Conservation (phyloP, 2,113 vertebrate species). For the Rhinoderma darwinii region DNA sequence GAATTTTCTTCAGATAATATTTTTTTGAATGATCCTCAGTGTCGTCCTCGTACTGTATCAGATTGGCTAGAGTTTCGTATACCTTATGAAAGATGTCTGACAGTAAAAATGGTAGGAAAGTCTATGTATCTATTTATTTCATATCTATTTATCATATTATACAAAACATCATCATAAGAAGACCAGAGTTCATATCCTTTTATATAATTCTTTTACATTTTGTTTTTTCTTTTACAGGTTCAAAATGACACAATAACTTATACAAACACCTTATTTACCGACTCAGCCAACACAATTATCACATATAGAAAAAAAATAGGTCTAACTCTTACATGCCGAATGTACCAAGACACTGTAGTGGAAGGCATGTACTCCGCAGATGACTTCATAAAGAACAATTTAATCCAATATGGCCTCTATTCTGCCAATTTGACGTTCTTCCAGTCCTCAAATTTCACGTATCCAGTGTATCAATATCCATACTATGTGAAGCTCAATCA, state of each 20-base stretch:
- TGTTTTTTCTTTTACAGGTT: conserved; percentile 44
- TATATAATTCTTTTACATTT: background rate
- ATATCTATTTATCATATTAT: background rate
- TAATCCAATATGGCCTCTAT: conserved; percentile 45
- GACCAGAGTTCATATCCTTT: no score
- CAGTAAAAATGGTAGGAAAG: conserved; percentile 55
- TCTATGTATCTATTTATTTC: background rate
- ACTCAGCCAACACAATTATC: conserved; percentile 13
- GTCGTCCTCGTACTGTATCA: conserved; percentile 33
- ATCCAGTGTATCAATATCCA: background rate
- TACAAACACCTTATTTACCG: conserved; percentile 44
- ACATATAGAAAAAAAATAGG: conserved; percentile 7
- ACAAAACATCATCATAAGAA: no score
- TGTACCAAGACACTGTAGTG: conserved; percentile 21
- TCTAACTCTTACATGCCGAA: conserved; percentile 55
- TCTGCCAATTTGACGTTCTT: conserved; percentile 62
- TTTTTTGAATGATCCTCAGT: conserved; percentile 50
- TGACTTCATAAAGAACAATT: background rate
- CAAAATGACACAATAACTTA: conserved; percentile 39
- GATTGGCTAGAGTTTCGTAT: conserved; percentile 54
- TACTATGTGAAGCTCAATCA: conserved; percentile 42
- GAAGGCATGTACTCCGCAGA: conserved; percentile 23
- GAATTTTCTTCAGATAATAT: conserved; percentile 50
- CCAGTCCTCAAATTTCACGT: background rate
- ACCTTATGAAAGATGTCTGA: conserved; percentile 60